phyloP scores from a whole-genome alignment of 2,797 vertebrate genomes.

The Setipinna tenuifilis region DNA sequence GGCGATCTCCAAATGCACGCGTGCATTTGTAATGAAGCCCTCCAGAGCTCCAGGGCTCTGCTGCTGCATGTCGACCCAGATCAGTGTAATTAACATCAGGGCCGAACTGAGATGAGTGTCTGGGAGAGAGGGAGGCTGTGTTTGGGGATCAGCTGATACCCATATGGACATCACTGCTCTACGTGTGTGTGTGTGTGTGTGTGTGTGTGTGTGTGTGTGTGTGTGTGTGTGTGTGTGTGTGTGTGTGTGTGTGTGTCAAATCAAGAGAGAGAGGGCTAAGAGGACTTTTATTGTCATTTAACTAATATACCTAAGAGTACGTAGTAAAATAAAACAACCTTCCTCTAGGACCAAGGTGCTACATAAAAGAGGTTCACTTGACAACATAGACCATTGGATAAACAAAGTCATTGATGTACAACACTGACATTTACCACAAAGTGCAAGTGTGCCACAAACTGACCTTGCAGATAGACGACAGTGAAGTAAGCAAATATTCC shows the following conservation, averaged over 20 bases:
- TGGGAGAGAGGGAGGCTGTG: conserved; percentile 54
- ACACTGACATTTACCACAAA: too few relatives aligned
- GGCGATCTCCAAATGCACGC: conserved; percentile 30
- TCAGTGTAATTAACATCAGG: conserved; percentile 75
- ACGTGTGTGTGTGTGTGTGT: conserved; percentile 13
- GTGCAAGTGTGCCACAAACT: too few relatives aligned
- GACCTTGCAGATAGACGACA: too few relatives aligned
- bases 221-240: conserved; percentile 8
- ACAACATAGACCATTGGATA: too few relatives aligned
- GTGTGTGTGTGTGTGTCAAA: conserved; percentile 14
- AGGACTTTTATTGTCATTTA: conserved; percentile 64
- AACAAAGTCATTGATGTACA: too few relatives aligned
- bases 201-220: neutral
- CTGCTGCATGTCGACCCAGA: conserved; percentile 67
- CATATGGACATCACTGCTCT: conserved; percentile 22
- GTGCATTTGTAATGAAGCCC: conserved; percentile 66
- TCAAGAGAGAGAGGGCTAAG: conserved; percentile 66
- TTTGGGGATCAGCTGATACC: conserved; percentile 46
- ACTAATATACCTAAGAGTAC: conserved; percentile 51
- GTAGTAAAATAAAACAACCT: neutral
- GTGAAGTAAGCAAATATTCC: too few relatives aligned
- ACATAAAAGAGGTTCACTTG: conserved; percentile 38
- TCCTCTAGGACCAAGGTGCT: neutral
- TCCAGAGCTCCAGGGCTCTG: conserved; percentile 60
- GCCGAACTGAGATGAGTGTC: conserved; percentile 52